phyloP scores from a whole-genome alignment of 1,140 invertebrate genomes.

The Leptinotarsa lineolata region DNA sequence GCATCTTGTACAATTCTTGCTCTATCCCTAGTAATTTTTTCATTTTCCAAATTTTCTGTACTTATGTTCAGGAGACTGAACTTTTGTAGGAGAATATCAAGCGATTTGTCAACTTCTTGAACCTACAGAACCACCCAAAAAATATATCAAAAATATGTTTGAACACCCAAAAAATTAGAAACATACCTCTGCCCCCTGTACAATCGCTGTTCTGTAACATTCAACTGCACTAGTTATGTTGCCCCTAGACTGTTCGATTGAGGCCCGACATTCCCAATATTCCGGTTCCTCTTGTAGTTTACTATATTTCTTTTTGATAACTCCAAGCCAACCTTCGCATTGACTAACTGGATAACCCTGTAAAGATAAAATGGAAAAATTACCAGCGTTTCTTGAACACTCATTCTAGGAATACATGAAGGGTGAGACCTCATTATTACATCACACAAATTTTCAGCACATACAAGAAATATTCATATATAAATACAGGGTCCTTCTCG shows the following conservation, averaged over 20 bases:
- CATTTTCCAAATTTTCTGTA: conserved; percentile 42
- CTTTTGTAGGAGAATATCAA: conserved; percentile 62
- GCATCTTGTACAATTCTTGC: conserved; percentile 54
- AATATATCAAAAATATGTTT: background rate
- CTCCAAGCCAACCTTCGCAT: conserved; percentile 60
- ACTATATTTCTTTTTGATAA: conserved; percentile 56
- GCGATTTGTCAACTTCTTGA: conserved; percentile 57
- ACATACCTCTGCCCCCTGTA: conserved; percentile 60
- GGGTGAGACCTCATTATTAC: too few relatives aligned
- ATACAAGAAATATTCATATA: too few relatives aligned
- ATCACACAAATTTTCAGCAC: too few relatives aligned
- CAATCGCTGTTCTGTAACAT: conserved; percentile 62
- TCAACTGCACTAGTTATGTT: conserved; percentile 61
- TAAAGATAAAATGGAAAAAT: background rate
- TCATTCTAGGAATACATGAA: too few relatives aligned
- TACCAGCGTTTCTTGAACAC: too few relatives aligned
- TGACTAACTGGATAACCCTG: conserved; percentile 57
- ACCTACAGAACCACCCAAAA: conserved; percentile 52
- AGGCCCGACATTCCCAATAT: conserved; percentile 65
- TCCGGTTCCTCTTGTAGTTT: conserved; percentile 54
- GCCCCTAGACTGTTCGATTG: conserved; percentile 60
- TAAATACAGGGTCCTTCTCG: too few relatives aligned
- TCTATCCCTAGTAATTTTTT: conserved; percentile 43
- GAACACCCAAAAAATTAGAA: background rate
- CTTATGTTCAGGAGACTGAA: conserved; percentile 63